Evolutionary conservation across 1,140 invertebrate species (phyloP), one percentile per base, ranked within the genome.

Genomic region (Drosophila santomea): DNA sequence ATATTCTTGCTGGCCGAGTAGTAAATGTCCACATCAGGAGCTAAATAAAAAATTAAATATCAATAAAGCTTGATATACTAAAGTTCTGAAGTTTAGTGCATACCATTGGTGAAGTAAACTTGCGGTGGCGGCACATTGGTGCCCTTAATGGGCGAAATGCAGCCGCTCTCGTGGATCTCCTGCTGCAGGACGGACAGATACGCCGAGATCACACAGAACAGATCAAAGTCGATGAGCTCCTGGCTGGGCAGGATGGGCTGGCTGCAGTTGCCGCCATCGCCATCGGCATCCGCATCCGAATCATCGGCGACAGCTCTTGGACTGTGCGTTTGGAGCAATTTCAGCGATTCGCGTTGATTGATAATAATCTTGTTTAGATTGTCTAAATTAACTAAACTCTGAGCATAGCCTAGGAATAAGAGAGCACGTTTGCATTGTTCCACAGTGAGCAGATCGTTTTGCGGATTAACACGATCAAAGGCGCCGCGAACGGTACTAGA

Each of bases 121-220:
- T 92, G 92, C 14, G 92, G 92, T 6, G 92, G 92, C 45, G 92
- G 91, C 47, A 92, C 85, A 90, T 92, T 92, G 6, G 92, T 92
- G 6, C 92, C 92, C 59, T 92, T 92, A 6, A 92, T 92, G 47
- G 92, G 92, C 60, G 92, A 92, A 47, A 92, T 91, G 67, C 92
- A 92, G 20, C 91, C 91, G 58, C 90, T 92, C 52, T 92, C 92
- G 52, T 92, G 81, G 41, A 92, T 92, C 58, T 92, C 92, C 57
- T 92, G 91, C 55, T 92, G 92, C 23, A 92, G 58, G 47, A 92
- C 91, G 15, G 92, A 92, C 35, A 92, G 76, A 57, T 92, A 92
- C 23, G 92, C 91, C 41, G 92, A 91, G 58, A 92, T 81, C 17
- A 92, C 80, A 61, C 92, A 92, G 69, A 92, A 92, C 54, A 92